Conservation (phyloP, 2,113 vertebrate species). For the Caranx ignobilis region DNA sequence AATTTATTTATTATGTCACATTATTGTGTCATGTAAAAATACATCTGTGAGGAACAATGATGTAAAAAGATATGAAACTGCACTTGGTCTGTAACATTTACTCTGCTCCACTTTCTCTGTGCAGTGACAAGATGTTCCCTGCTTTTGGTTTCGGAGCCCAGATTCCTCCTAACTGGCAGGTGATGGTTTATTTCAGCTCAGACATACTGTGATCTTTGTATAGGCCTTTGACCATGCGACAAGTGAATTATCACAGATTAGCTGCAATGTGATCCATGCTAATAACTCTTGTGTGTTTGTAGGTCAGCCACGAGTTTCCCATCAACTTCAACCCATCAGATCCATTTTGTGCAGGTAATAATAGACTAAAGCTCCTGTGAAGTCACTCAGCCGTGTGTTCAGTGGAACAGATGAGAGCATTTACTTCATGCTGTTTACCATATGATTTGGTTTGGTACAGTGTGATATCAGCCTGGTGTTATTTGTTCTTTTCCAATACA, state of each 20-base stretch:
- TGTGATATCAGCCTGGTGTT: background rate
- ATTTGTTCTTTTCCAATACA: background rate
- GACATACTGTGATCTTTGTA: background rate
- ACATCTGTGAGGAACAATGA: background rate
- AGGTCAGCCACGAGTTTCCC: slow-evolving; percentile 97
- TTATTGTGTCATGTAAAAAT: background rate
- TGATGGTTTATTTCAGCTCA: slow-evolving; percentile 56
- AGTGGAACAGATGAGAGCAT: background rate
- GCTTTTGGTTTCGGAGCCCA: slow-evolving; percentile 97
- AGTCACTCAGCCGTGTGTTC: background rate
- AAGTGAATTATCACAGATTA: background rate
- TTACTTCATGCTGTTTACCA: background rate
- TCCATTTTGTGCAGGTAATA: slow-evolving; percentile 91
- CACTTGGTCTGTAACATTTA: background rate
- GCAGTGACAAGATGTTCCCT: slow-evolving; percentile 98
- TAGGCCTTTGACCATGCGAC: background rate
- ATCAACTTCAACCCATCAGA: slow-evolving; percentile 93
- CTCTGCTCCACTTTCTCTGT: background rate
- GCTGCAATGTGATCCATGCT: background rate
- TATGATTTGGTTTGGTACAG: background rate
- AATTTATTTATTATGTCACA: too few relatives aligned
- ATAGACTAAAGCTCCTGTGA: background rate
- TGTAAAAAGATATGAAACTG: background rate
- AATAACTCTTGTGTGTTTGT: slow-evolving; percentile 51
- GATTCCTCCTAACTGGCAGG: slow-evolving; percentile 94